These are phyloP conservation scores for Ariopsis seemanni DNA, from an alignment of 2,113 vertebrate species.

Conservation along the genomic window DNA sequence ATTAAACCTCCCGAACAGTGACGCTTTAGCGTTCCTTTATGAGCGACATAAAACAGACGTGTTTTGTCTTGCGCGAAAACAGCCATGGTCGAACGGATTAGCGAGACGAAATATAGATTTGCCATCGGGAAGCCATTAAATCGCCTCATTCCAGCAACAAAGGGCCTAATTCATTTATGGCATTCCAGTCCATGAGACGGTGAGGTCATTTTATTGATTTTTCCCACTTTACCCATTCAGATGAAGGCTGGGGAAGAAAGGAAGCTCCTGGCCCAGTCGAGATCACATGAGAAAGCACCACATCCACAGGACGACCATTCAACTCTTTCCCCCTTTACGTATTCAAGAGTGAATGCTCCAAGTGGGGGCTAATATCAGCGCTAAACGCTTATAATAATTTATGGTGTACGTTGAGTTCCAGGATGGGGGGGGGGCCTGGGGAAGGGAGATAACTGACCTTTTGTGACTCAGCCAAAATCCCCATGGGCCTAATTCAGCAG, in stretches of 20 bases:
- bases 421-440: conserved; percentile 52
- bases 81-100: conserved; percentile 49
- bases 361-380: conserved; percentile 57
- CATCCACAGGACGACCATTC: conserved; percentile 36
- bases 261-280: neutral
- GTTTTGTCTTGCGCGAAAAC: conserved; percentile 49
- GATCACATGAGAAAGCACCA: conserved; percentile 27
- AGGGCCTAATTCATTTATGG: conserved; percentile 68
- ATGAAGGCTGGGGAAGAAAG: conserved; percentile 36
- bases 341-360: conserved; percentile 37
- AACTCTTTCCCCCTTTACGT: conserved; percentile 17
- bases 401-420: conserved; percentile 60
- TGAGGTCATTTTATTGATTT: conserved; percentile 73
- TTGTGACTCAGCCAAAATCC: conserved; percentile 77
- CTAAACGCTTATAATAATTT: conserved; percentile 68
- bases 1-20: conserved; percentile 54
- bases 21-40: conserved; percentile 43
- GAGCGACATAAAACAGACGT: conserved; percentile 42
- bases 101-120: conserved; percentile 58
- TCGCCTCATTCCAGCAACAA: conserved; percentile 61
- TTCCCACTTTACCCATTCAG: conserved; percentile 49
- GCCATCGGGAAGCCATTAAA: conserved; percentile 60
- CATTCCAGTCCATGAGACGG: conserved; percentile 60
- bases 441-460: conserved; percentile 67
- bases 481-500: conserved; percentile 74